Conservation (phyloP, 2,113 vertebrate species). For the Amphilophus citrinellus region DNA sequence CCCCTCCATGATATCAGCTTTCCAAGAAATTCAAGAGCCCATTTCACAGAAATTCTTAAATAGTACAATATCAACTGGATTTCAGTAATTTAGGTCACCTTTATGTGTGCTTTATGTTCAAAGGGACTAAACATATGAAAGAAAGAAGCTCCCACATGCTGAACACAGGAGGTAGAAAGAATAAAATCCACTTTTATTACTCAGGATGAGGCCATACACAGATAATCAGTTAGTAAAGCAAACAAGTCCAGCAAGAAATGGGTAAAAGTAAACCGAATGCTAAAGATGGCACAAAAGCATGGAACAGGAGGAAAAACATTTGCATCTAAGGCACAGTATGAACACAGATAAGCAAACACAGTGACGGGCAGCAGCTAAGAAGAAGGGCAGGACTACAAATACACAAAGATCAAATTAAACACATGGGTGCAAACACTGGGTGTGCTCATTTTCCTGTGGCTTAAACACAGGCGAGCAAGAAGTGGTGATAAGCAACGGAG, state of each 20-base stretch:
- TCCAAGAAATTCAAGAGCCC: neutral
- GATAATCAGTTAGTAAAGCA: no score
- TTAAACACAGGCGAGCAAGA: neutral
- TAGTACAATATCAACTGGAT: no score
- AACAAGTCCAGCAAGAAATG: no score
- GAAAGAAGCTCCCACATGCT: neutral
- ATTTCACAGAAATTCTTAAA: neutral
- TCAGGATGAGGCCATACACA: no score
- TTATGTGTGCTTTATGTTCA: neutral
- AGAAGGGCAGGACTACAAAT: neutral
- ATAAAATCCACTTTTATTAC: no score
- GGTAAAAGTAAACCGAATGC: neutral
- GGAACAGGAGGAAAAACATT: neutral
- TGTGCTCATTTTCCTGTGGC: neutral
- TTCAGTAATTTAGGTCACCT: neutral
- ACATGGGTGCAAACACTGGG: neutral
- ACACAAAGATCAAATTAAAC: neutral
- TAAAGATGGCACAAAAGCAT: neutral
- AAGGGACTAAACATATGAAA: neutral
- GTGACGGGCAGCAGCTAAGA: neutral
- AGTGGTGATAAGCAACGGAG: neutral
- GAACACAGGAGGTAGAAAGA: no score
- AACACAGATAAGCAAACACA: neutral
- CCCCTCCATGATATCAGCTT: neutral
- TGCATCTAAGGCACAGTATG: neutral